These are phyloP conservation scores for Aphrophora alni DNA, from an alignment of 2,888 invertebrate genomes.

Conservation along the genomic window DNA sequence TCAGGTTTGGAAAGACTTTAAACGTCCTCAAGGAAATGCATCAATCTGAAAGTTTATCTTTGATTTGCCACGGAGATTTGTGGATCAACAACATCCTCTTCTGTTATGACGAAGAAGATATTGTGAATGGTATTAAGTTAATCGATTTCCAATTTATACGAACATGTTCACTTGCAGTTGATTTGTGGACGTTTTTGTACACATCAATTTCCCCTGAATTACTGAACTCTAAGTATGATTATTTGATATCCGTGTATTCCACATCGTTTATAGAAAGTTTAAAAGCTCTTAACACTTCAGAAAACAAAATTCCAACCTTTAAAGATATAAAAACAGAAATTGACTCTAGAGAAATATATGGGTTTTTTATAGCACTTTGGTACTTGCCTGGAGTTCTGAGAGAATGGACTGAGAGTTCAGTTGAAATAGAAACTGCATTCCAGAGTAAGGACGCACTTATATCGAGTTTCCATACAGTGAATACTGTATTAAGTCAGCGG, in stretches of 20 bases:
- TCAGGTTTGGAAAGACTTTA: neutral
- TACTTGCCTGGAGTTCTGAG: neutral
- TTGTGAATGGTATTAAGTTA: neutral
- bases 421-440: neutral
- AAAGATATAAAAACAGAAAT: neutral
- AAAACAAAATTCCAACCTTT: neutral
- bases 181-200: conserved; percentile 20
- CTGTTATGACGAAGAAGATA: neutral
- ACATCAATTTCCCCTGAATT: neutral
- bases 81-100: conserved; percentile 30
- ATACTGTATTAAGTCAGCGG: neutral
- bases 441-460: neutral
- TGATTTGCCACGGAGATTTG: conserved; percentile 27
- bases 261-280: neutral
- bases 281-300: neutral
- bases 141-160: conserved; percentile 16
- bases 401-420: neutral
- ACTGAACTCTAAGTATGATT: neutral
- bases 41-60: neutral
- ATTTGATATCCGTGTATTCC: neutral
- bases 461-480: neutral
- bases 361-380: neutral
- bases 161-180: neutral
- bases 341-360: neutral
- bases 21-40: neutral